These are phyloP conservation scores for Chaetura pelagica DNA, from an alignment of 2,113 vertebrate genomes.

Conservation along the genomic window DNA sequence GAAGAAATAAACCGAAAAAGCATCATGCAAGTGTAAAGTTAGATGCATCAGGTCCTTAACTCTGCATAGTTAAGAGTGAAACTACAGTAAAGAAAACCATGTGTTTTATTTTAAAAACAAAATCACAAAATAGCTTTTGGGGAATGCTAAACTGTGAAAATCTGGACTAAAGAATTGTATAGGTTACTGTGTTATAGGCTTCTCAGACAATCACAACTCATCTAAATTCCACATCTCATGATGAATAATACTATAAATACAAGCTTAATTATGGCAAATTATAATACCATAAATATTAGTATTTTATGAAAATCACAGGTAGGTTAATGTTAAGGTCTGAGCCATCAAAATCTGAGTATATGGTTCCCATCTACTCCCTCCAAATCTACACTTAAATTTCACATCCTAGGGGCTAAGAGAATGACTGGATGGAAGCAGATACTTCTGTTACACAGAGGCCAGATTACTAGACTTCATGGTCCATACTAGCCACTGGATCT, in stretches of 20 bases:
- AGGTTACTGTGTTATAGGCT: neutral
- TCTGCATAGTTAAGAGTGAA: neutral
- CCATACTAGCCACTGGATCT: neutral
- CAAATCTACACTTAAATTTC: neutral
- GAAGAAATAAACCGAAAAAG: neutral
- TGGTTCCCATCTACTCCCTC: rapidly evolving
- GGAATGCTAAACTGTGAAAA: slow-evolving; percentile 1
- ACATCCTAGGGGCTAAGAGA: neutral
- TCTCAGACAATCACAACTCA: neutral
- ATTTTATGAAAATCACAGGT: neutral
- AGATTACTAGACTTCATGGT: neutral
- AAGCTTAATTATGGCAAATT: neutral
- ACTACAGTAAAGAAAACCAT: neutral
- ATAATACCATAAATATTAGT: neutral
- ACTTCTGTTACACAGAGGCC: neutral
- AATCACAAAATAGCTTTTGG: neutral
- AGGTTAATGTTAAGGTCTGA: neutral
- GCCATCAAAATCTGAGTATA: neutral
- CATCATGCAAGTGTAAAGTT: neutral
- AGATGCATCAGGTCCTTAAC: neutral
- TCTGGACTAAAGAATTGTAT: neutral
- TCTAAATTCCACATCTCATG: neutral
- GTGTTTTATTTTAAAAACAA: slow-evolving; percentile 25
- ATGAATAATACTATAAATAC: neutral
- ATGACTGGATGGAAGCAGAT: neutral